Evolutionary conservation across 2,888 invertebrate species (phyloP).

Genomic region (Coecobrya sp.): DNA sequence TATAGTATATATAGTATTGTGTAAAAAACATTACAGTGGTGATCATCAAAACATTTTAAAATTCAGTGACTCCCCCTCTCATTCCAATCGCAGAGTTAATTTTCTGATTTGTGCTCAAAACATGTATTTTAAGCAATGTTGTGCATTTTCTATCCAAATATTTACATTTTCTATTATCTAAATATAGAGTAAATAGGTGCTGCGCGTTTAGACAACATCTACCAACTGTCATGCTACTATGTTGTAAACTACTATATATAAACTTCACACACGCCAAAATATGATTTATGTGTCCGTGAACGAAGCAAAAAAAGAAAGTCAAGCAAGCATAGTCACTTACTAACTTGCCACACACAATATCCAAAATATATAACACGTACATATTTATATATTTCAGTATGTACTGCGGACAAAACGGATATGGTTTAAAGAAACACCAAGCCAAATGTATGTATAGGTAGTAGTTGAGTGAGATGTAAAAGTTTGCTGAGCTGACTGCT

Average conservation of each 20-base stretch:
- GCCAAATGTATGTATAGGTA: background rate
- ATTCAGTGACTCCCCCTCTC: too few relatives aligned
- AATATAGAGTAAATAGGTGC: constrained; percentile 69
- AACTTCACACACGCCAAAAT: constrained; percentile 39
- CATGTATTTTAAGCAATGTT: constrained; percentile 23
- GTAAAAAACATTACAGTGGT: too few relatives aligned
- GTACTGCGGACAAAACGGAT: background rate
- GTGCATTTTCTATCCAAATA: constrained; percentile 63
- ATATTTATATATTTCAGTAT: background rate
- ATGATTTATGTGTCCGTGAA: constrained; percentile 52
- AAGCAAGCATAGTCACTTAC: background rate
- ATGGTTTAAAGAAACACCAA: constrained; percentile 2
- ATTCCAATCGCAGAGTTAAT: too few relatives aligned
- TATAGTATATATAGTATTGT: too few relatives aligned
- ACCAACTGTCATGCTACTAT: background rate
- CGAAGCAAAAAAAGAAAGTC: constrained; percentile 42
- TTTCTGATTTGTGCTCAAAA: background rate
- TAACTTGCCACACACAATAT: background rate
- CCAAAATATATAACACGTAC: too few relatives aligned
- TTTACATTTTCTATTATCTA: constrained; percentile 74
- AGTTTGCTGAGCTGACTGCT: constrained; percentile 21
- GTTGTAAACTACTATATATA: too few relatives aligned
- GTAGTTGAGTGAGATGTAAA: constrained; percentile 13
- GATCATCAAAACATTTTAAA: too few relatives aligned
- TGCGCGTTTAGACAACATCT: background rate